Percentiles rank a stretch among this genome's conserved stretches.
Conservation (phyloP, 2,888 invertebrate species). For the Phyllotreta striolata region DNA sequence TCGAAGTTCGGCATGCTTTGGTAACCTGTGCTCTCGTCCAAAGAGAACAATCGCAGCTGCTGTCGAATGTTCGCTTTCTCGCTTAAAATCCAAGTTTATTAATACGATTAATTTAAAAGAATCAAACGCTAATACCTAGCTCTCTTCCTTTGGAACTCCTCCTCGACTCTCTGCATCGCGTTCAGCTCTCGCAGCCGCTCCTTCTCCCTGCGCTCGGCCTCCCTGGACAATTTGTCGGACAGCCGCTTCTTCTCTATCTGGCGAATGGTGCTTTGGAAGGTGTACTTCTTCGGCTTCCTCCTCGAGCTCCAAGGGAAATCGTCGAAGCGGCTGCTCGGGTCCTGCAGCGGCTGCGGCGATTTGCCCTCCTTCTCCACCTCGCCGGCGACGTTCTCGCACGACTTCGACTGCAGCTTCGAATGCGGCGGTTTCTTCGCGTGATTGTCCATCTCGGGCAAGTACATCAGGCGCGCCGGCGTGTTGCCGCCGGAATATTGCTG, state of each 20-base stretch:
- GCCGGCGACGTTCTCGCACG: conserved; percentile 61
- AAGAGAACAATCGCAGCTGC: conserved; percentile 75
- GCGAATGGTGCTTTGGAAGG: conserved; percentile 85
- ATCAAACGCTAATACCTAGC: conserved; percentile 61
- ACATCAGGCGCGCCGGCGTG: conserved; percentile 72
- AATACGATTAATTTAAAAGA: background rate
- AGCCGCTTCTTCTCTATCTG: conserved; percentile 78
- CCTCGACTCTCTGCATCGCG: conserved; percentile 85
- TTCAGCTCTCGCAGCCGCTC: conserved; percentile 79
- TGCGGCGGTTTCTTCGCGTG: conserved; percentile 37
- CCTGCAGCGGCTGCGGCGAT: conserved; percentile 57
- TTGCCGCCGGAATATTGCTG: conserved; percentile 49
- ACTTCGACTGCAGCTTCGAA: conserved; percentile 57
- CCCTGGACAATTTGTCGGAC: conserved; percentile 78
- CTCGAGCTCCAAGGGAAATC: conserved; percentile 38
- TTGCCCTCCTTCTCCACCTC: conserved; percentile 50
- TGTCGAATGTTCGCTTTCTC: conserved; percentile 80
- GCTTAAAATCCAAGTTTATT: conserved; percentile 47
- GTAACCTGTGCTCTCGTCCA: conserved; percentile 68
- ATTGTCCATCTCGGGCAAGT: conserved; percentile 66
- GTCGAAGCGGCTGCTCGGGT: conserved; percentile 46
- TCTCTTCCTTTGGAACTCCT: conserved; percentile 86
- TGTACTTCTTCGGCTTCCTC: conserved; percentile 72
- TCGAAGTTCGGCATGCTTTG: conserved; percentile 64
- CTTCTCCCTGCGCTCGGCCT: conserved; percentile 79